These are phyloP conservation scores for Xenopus laevis DNA, from an alignment of 2,113 vertebrate genomes.

Conservation along the genomic window DNA sequence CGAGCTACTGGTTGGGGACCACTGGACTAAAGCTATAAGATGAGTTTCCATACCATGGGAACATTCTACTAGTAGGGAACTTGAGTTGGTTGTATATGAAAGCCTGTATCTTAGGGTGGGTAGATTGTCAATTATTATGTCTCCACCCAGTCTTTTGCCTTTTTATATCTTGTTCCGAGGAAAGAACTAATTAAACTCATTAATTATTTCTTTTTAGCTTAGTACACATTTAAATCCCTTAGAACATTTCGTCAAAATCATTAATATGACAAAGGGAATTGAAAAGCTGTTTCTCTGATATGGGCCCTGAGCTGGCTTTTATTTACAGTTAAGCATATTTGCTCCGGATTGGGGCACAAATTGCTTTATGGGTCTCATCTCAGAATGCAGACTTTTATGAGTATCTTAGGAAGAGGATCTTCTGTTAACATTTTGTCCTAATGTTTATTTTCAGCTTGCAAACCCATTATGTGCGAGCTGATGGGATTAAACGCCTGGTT, in stretches of 20 bases:
- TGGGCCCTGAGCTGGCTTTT: background rate
- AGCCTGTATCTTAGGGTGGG: no score
- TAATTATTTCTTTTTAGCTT: conserved; percentile 47
- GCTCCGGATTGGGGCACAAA: conserved; percentile 8
- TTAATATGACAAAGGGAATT: conserved; percentile 47
- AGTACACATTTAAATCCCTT: conserved; percentile 47
- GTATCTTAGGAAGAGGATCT: conserved; percentile 19
- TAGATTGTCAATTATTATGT: no score
- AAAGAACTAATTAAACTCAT: conserved; percentile 57
- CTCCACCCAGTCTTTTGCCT: background rate
- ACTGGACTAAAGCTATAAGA: no score
- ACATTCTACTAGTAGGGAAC: no score
- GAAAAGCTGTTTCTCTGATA: conserved; percentile 13
- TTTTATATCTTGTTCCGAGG: conserved; percentile 43
- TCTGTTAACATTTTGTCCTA: conserved; percentile 14
- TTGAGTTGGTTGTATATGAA: no score
- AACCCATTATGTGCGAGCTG: conserved; percentile 37
- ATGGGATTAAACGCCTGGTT: conserved; percentile 35
- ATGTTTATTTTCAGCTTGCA: conserved; percentile 35
- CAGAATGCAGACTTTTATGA: conserved; percentile 28
- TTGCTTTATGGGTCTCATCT: conserved; percentile 10
- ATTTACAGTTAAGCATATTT: conserved; percentile 29
- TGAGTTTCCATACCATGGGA: no score
- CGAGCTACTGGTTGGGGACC: no score
- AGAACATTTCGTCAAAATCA: conserved; percentile 47